Base-by-base conservation (phyloP, 2,888 invertebrate genomes). In the Proisotoma minuta region DNA sequence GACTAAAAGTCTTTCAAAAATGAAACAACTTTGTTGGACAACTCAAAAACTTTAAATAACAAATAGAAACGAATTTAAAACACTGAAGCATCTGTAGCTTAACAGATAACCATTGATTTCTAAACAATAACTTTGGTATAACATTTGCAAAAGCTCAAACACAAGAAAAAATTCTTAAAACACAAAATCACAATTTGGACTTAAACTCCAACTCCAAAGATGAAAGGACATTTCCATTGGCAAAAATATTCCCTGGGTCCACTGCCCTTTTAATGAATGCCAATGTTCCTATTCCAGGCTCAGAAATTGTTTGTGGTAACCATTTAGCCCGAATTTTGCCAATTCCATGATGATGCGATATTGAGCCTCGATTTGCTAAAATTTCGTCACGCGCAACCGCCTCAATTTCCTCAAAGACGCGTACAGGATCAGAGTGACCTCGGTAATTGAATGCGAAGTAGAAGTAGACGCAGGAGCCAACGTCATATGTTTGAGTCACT, bases 301-400 rank as follows among this genome's bases (percentile, higher is more conserved):
- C 82, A 8, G 96, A 93, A 1, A 98, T 88, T 0, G 93, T 90
- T 59, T 84, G 81, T 3, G 84, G 81, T 77, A 97, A 88, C 89
- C 94, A 99, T 74, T 85, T 85, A 72, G 88, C 87, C 20, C 98
- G 84, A 28, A 84, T 81, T 78, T 99, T 99, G 0, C 98, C 98
- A 15, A 98, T 87, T 0, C 97, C 97, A 77, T 97, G 97, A 78
- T 97, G 97, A 79, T 97, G 97, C 0, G 96, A 96, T 73, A 98
- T 84, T 70, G 93, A 94, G 74, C 93, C 93, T 10, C 93, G 92
- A 71, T 85, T 88, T 1, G 89, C 87, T 52, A 98, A 80, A 68
- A 98, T 95, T 79, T 96, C 96, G 74, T 95, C 88, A 29, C 98
- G 81, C 0, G 96, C 97, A 39, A 84, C 84, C 47, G 85, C 85